These are phyloP conservation scores for Bergia puertoricense DNA, from an alignment of 92 coral and sea anemone species.

Conservation along the genomic window DNA sequence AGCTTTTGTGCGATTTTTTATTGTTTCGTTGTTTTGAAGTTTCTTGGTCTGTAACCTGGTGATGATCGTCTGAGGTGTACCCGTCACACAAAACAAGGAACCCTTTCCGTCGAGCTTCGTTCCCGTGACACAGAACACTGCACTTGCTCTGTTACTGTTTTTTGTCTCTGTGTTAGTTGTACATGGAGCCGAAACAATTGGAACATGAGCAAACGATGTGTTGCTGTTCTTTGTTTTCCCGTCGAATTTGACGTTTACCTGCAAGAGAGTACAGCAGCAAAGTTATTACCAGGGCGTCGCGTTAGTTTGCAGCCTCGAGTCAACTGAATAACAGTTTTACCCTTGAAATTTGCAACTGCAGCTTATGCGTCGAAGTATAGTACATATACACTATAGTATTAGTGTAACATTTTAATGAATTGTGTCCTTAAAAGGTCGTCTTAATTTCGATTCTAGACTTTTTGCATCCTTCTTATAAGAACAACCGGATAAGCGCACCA, in stretches of 20 bases:
- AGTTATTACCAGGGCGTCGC: background rate
- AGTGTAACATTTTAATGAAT: no score
- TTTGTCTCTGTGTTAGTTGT: background rate
- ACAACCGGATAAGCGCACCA: no score
- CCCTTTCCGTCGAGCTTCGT: background rate
- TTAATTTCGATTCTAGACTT: no score
- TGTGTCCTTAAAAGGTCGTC: no score
- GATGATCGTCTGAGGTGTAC: background rate
- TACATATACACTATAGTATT: no score
- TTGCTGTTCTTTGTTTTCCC: conserved; percentile 9
- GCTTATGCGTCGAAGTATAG: no score
- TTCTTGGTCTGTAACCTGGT: background rate
- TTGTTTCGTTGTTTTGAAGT: background rate
- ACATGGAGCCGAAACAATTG: background rate
- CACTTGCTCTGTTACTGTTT: background rate
- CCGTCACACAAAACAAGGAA: conserved; percentile 22
- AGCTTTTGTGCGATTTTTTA: background rate
- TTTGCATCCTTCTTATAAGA: no score
- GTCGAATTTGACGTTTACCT: conserved; percentile 26
- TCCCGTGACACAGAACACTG: background rate
- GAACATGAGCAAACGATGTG: conserved; percentile 2
- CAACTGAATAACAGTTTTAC: no score
- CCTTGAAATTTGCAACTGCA: no score
- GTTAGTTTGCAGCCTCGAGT: no score
- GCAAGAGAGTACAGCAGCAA: background rate